Evolutionary conservation across 2,797 vertebrate genomes (phyloP), one percentile per base, ranked within the genome.

Genomic region (Rhadinocentrus ornatus): DNA sequence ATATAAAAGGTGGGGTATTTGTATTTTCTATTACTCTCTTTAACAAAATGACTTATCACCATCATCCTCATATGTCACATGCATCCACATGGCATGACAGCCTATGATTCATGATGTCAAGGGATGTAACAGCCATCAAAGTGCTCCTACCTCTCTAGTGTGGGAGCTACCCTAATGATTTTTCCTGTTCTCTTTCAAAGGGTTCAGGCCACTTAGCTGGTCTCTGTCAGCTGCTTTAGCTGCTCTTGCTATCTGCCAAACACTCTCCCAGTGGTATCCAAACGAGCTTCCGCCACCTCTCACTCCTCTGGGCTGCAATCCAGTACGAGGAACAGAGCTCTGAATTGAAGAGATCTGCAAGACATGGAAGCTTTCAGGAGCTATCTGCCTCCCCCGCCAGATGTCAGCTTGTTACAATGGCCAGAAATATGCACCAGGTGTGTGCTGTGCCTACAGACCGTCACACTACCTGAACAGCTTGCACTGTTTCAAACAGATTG

Each of bases 71-170:
- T 18, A 31, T 34, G 71, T 50, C 61, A 81, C 78, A 44, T 35
- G 50, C 65, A 62, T 62, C 31, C 61, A 54, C 34, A 68, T 75
- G 65, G 58, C 59, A 64, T 75, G 66, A 79, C 73, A 61, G 61
- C 78, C 39, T 75, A 54, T 82, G 75, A 78, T 73, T 83, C 82
- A 89, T 84, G 86, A 91, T 91, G 90, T 92, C 88, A 88, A 87
- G 76, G 86, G 90, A 93, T 89, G 78, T 78, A 89, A 90, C 73
- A 91, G 90, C 91, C 91, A 91, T 90, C 82, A 77, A 75, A 84
- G 62, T 57, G 84, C 78, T 82, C 83, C 86, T 75, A 34, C 63
- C 60, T 34, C 57, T 66, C 66, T 37, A 66, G 55, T 31, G 80
- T 26, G 76, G 71, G 78, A 86, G 81, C 58, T 71, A 75, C 75